phyloP scores from a whole-genome alignment of 2,113 vertebrate genomes.

The Piprites chloris region DNA sequence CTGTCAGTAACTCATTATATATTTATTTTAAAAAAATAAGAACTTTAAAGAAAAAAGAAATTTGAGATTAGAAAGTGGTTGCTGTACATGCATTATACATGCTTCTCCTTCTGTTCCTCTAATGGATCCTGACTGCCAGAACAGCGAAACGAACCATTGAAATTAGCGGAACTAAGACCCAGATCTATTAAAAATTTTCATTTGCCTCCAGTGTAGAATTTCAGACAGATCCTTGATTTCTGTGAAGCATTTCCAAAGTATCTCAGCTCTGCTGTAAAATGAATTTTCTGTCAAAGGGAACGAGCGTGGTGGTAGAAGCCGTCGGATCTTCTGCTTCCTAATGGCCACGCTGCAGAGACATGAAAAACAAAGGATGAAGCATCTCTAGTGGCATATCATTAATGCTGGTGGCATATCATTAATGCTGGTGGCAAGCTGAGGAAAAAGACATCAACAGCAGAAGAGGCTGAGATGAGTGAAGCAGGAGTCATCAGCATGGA shows the following conservation, averaged over 20 bases:
- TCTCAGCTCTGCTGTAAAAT: neutral
- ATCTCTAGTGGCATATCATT: neutral
- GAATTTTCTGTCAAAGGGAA: conserved; percentile 5
- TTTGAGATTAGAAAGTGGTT: conserved; percentile 56
- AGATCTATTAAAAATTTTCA: conserved; percentile 42
- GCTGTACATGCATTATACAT: conserved; percentile 68
- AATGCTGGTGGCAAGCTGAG: neutral
- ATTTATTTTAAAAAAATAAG: conserved; percentile 61
- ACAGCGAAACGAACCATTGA: conserved; percentile 31
- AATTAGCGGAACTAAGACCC: conserved; percentile 66
- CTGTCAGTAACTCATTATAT: conserved; percentile 69
- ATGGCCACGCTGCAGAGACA: neutral
- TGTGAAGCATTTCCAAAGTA: neutral
- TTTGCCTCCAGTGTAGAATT: conserved; percentile 25
- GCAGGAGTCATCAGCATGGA: neutral
- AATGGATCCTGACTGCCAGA: conserved; percentile 67
- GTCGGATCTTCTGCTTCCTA: neutral
- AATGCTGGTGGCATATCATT: neutral
- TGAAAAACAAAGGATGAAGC: neutral
- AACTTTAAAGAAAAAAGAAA: conserved; percentile 60
- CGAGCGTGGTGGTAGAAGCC: neutral
- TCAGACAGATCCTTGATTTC: conserved; percentile 36
- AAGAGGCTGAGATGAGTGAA: neutral
- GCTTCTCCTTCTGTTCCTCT: conserved; percentile 61
- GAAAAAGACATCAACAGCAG: neutral